Base-by-base conservation (phyloP, 1,140 invertebrate genomes). In the Akabosia matsudoensis region DNA sequence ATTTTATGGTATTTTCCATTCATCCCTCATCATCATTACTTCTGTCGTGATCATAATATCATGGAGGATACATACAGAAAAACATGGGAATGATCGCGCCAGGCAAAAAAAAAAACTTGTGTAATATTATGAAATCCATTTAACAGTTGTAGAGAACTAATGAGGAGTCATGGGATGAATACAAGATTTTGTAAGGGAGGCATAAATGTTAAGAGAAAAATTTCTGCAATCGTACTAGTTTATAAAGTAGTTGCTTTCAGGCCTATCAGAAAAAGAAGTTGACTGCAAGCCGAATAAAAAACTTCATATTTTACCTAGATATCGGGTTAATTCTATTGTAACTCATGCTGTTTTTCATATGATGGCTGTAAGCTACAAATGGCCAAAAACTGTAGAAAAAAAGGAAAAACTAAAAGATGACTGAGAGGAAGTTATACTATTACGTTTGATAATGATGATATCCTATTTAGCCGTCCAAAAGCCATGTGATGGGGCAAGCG, bases 131-230 rank as follows among this genome's bases (percentile, higher is more conserved):
- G 26, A 67, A 67, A 22, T 30, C 30, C 61, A 67, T 67, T 67
- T 67, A 67, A 67, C 61, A 67, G 61, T 67, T 67, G 61, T 67
- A 30, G 28, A 30, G 24, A 30, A n/a, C 61, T 67, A 67, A 67
- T 67, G 61, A 67, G 61, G 61, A 67, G 61, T 30, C 61, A 67
- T 30, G 61, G 61, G 61, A 67, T 67, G 61, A 67, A 67, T 67
- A 24, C 24, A 16, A 31, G 61, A 67, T 67, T 67, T 45, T 7
- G 18, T 18, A 18, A 45, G 7, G 37, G 18, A 10, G 37, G 37
- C 7, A 45, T 10, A 45, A 45, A 7, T 45, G 37, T 45, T 7
- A 7, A n/a, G n/a, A n/a, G n/a, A n/a, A n/a, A 45, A 10, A 45
- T 45, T 45, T 7, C 37, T 45, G 18, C 7, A 45, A 45, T 7